Percentiles rank a stretch among this genome's conserved stretches.
phyloP scores from a whole-genome alignment of 1,140 invertebrate species.

The silkworm (Bombyx mori) region DNA sequence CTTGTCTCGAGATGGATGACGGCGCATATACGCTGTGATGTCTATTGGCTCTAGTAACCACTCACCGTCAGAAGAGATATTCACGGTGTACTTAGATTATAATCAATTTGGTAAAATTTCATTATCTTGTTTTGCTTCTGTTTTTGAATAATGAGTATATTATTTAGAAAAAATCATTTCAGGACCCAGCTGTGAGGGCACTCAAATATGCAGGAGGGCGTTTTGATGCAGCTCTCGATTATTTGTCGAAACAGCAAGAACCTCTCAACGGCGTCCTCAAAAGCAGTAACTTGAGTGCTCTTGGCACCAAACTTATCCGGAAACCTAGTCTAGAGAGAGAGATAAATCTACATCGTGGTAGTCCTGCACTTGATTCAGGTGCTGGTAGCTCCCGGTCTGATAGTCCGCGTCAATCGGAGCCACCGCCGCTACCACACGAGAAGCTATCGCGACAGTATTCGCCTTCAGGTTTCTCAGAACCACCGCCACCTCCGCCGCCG shows the following conservation, averaged over 20 bases:
- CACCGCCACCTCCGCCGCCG: constrained; percentile 80
- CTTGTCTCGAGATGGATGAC: too few species aligned
- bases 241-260: constrained; percentile 76
- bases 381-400: constrained; percentile 91
- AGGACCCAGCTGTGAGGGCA: constrained; percentile 79
- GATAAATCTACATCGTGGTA: constrained; percentile 80
- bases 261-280: constrained; percentile 73
- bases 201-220: constrained; percentile 78
- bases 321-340: constrained; percentile 90
- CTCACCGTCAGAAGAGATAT: too few species aligned
- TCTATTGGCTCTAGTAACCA: too few species aligned
- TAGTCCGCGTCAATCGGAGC: constrained; percentile 80
- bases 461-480: constrained; percentile 78
- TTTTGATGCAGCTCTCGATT: constrained; percentile 79
- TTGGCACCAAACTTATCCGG: constrained; percentile 83
- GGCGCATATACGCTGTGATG: too few species aligned
- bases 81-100: too few species aligned
- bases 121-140: too few species aligned
- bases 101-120: too few species aligned
- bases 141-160: too few species aligned
- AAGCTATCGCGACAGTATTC: constrained; percentile 76
- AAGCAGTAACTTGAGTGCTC: constrained; percentile 67
- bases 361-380: constrained; percentile 88
- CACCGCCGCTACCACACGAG: constrained; percentile 66
- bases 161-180: constrained; percentile 16